Percentiles rank a stretch among this genome's conserved stretches.
Evolutionary conservation across 2,113 vertebrate genomes (phyloP).

Genomic region (Sinocyclocheilus anshuiensis): DNA sequence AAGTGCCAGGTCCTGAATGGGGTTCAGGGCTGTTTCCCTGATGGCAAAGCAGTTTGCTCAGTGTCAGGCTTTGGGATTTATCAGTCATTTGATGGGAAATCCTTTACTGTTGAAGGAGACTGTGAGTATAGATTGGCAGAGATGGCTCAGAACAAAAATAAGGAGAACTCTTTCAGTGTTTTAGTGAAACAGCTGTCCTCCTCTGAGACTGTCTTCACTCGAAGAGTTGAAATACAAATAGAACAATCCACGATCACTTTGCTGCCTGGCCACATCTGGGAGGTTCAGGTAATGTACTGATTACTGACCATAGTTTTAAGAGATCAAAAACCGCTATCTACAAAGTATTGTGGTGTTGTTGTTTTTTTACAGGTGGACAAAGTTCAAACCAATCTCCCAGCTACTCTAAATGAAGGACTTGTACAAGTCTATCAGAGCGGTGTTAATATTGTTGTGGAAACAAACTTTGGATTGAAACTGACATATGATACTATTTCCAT

Average conservation of each 20-base stretch:
- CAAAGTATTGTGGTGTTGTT: background rate
- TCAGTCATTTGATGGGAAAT: constrained; percentile 59
- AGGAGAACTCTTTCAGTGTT: constrained; percentile 55
- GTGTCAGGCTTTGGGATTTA: constrained; percentile 58
- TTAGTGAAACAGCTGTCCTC: constrained; percentile 37
- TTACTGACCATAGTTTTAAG: background rate
- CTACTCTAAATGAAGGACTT: constrained; percentile 38
- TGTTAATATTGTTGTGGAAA: constrained; percentile 47
- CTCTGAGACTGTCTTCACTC: constrained; percentile 25
- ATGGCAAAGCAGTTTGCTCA: constrained; percentile 51
- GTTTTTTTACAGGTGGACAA: constrained; percentile 60
- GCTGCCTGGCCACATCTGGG: constrained; percentile 50
- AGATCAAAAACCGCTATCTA: background rate
- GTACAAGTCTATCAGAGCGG: constrained; percentile 55
- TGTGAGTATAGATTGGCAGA: constrained; percentile 63
- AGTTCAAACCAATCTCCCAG: constrained; percentile 27
- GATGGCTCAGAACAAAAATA: background rate
- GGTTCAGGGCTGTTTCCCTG: constrained; percentile 58
- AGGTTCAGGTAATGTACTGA: constrained; percentile 56
- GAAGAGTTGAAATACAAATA: constrained; percentile 54
- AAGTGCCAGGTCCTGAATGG: constrained; percentile 59
- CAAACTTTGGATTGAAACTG: constrained; percentile 61
- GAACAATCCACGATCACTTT: constrained; percentile 46
- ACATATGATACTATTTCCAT: constrained; percentile 57
- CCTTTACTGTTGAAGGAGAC: constrained; percentile 57